Conservation (phyloP, 2,888 invertebrate genomes). For the Diaphora mendica region DNA sequence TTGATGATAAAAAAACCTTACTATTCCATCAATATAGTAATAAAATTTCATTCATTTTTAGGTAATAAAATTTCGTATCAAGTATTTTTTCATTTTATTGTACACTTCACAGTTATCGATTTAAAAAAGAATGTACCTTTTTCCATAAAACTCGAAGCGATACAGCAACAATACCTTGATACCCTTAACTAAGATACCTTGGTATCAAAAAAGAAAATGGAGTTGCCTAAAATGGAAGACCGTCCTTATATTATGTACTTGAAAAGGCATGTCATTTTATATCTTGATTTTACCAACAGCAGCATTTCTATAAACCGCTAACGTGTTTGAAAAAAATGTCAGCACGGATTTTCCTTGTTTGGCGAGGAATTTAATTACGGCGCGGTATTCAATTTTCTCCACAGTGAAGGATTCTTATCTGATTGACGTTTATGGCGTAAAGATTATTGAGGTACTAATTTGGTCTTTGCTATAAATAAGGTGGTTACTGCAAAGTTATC, state of each 20-base stretch:
- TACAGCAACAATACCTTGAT: background rate
- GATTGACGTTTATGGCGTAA: background rate
- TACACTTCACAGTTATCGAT: background rate
- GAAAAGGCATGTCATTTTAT: conserved; percentile 2
- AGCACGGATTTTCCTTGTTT: background rate
- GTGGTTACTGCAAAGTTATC: background rate
- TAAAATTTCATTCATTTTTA: no score
- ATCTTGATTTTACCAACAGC: background rate
- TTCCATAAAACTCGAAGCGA: background rate
- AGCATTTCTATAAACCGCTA: background rate
- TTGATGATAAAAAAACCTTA: background rate
- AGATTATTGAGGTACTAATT: background rate
- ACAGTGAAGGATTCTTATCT: background rate
- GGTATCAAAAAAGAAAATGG: background rate
- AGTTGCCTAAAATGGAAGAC: background rate
- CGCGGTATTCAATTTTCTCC: background rate
- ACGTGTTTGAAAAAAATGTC: background rate
- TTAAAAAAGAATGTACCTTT: background rate
- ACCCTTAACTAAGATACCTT: background rate
- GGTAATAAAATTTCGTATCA: no score
- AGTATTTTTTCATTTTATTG: no score
- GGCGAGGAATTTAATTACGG: conserved; percentile 1
- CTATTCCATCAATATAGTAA: background rate
- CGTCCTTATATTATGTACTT: background rate
- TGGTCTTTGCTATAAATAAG: background rate